Conservation (phyloP, 2,113 vertebrate species). For the Dromaius novaehollandiae region DNA sequence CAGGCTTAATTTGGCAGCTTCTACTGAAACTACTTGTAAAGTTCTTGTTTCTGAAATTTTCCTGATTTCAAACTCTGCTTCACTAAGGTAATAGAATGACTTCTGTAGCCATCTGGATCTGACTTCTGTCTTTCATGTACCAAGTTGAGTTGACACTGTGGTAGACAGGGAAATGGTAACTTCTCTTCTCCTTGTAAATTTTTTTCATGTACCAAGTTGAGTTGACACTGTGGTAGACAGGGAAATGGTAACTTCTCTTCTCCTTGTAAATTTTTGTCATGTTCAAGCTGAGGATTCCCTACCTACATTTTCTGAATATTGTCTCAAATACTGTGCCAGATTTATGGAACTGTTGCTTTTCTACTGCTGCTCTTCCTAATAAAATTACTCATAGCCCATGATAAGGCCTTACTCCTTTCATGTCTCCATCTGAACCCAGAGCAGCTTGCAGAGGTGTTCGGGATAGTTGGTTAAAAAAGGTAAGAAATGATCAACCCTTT, state of each 20-base stretch:
- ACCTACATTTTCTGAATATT: not conserved
- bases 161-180: not conserved
- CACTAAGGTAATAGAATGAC: not conserved
- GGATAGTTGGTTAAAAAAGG: not conserved
- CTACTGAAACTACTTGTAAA: not conserved
- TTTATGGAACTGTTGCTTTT: not conserved
- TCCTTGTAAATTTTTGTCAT: not conserved
- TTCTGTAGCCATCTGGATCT: slow-evolving; percentile 29
- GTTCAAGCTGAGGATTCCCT: not conserved
- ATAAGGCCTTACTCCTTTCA: not conserved
- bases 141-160: not conserved
- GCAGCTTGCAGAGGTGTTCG: not conserved
- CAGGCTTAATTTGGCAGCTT: not conserved
- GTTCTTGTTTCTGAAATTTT: not conserved
- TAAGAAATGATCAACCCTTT: not conserved
- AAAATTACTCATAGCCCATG: not conserved
- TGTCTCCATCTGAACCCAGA: not conserved
- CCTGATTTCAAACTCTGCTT: not conserved
- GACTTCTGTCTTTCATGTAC: slow-evolving; percentile 13
- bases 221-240: not conserved
- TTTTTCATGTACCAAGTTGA: not conserved
- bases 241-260: not conserved
- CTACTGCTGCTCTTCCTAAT: not conserved
- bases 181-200: too few relatives aligned
- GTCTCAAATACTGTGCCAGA: not conserved